Base-by-base conservation (phyloP, 2,797 vertebrate species). In the Falco concolor region DNA sequence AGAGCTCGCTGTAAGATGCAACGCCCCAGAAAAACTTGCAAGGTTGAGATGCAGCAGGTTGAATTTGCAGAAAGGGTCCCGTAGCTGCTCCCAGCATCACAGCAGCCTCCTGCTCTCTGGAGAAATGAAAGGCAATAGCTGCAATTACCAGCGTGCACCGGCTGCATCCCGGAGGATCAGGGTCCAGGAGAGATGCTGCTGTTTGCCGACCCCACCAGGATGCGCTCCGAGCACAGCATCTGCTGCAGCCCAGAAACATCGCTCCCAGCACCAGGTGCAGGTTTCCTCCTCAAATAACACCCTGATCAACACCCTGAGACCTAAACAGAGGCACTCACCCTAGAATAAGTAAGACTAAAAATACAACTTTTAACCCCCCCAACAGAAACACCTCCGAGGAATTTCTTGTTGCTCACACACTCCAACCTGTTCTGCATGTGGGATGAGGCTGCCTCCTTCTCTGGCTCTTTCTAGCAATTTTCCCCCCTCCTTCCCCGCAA, bases 131-230 rank as follows among this genome's bases (percentile, higher is more conserved):
- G 28, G 75, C 32, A n/a, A n/a, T 0, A 8, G 53, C 44, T 52
- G 52, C 0, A 3, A 7, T 2, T 9, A 14, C 47, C 28, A 44
- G 1, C 2, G 1, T 5, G 3, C 1, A 36, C 32, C 0, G 1
- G 60, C 42, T 17, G 59, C 60, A 18, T 6, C 72, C 83, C 42
- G 2, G 18, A 36, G 68, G 32, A 30, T 7, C n/a, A 34, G 53
- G 68, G 5, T 4, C 40, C n/a, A 2, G 45, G 36, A 56, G 13
- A 8, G 10, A 15, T 1, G 5, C 45, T 56, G 65, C 73, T 49
- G 10, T 70, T 21, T 20, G 27, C 53, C 83, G 10, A 53, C 68
- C 32, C 64, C 47, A 3, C 3, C 0, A 1, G 68, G 67, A 65
- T 4, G 53, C 2, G 0, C 56, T 18, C 1, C 0, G 28, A 44